phyloP scores from a whole-genome alignment of 2,113 vertebrate genomes.

The Erinaceus europaeus region DNA sequence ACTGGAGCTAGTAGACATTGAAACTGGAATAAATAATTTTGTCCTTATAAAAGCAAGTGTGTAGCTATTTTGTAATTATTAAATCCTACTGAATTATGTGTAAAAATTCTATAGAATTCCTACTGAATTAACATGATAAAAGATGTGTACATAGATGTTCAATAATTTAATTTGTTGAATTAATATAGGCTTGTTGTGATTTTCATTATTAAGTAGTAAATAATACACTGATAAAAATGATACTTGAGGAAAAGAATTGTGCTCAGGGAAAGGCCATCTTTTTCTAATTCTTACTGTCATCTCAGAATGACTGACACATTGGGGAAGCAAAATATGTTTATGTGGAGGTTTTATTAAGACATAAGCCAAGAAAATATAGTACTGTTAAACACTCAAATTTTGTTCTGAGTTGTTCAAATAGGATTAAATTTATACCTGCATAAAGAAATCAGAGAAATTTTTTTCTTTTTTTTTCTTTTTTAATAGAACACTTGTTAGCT shows the following conservation, averaged over 20 bases:
- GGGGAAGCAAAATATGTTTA: no score
- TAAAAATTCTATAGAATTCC: not conserved
- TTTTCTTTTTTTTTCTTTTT: no score
- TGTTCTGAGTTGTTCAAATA: no score
- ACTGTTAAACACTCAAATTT: no score
- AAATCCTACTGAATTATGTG: not conserved
- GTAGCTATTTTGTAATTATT: conserved; percentile 18
- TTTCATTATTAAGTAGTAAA: conserved; percentile 39
- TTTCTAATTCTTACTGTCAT: not conserved
- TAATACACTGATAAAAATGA: not conserved
- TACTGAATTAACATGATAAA: not conserved
- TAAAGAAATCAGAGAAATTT: no score
- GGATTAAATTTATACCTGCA: no score
- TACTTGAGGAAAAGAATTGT: not conserved
- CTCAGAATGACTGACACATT: no score
- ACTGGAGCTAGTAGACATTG: not conserved
- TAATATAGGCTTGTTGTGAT: not conserved
- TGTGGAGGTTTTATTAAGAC: no score
- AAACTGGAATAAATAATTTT: not conserved
- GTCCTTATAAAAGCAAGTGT: not conserved
- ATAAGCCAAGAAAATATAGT: no score
- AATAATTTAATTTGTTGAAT: conserved; percentile 22
- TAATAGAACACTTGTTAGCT: no score
- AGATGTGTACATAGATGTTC: not conserved
- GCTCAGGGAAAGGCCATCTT: not conserved